A percentile compares a stretch with the other conserved stretches of the same genome.
phyloP scores from a whole-genome alignment of 37 sponge, comb jelly and placozoan species.

The Agelas oroides region DNA sequence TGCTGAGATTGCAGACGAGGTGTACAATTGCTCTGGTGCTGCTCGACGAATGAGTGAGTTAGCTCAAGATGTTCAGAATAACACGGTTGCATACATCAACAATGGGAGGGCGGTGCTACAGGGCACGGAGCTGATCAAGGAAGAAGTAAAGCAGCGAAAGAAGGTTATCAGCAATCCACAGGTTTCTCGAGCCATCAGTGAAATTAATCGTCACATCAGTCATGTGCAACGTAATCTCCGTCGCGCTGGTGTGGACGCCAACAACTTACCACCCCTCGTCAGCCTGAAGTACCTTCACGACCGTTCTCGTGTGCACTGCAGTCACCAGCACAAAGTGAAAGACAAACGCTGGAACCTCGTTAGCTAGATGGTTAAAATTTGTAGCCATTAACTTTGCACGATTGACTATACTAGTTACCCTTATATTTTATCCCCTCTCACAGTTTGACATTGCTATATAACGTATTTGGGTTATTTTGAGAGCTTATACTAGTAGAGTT shows the following conservation, averaged over 20 bases:
- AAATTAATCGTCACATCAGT: slow-evolving; percentile 9
- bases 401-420: no score
- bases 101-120: slow-evolving; percentile 43
- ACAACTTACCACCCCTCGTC: slow-evolving; percentile 14
- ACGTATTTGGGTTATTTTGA: no score
- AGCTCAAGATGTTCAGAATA: slow-evolving; percentile 28
- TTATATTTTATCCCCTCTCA: no score
- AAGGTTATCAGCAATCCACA: slow-evolving; percentile 38
- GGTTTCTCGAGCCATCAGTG: slow-evolving; percentile 24
- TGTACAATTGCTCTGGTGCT: slow-evolving; percentile 60
- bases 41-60: slow-evolving; percentile 45
- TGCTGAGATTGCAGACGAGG: slow-evolving; percentile 64
- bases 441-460: no score
- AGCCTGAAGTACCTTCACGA: slow-evolving; percentile 34
- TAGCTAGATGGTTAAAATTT: slow-evolving; percentile 2
- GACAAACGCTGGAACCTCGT: slow-evolving; percentile 65
- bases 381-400: no score
- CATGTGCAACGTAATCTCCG: slow-evolving; percentile 22
- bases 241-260: slow-evolving; percentile 38
- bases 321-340: slow-evolving; percentile 52
- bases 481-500: no score
- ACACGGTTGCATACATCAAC: slow-evolving; percentile 26
- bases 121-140: slow-evolving; percentile 33
- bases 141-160: slow-evolving; percentile 56
- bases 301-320: slow-evolving; percentile 33